phyloP scores from a whole-genome alignment of 2,797 vertebrate genomes.

The Gallinago stenura region DNA sequence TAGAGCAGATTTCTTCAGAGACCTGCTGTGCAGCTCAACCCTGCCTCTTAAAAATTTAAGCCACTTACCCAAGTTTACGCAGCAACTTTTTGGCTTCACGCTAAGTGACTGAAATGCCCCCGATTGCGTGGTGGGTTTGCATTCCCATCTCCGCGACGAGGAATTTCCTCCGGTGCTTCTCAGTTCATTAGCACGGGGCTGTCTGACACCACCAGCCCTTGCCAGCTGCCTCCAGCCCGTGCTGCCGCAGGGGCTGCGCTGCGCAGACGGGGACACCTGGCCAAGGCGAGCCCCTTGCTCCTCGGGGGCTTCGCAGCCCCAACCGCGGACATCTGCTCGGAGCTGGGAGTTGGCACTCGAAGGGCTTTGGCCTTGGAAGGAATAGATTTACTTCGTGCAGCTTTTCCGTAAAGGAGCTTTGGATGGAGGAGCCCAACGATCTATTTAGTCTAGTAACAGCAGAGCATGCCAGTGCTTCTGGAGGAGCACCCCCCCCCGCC shows the following conservation, averaged over 20 bases:
- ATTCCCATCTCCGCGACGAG: background rate
- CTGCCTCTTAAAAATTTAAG: background rate
- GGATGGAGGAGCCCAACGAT: conserved; percentile 2
- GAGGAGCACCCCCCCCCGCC: background rate
- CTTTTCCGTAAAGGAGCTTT: background rate
- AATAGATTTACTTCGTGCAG: conserved; percentile 2
- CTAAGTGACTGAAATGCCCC: background rate
- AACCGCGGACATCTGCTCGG: conserved; percentile 16
- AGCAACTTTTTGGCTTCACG: background rate
- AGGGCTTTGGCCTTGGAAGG: conserved; percentile 4
- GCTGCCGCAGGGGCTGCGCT: background rate
- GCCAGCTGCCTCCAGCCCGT: conserved; percentile 36
- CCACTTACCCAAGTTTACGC: background rate
- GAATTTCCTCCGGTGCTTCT: conserved; percentile 56
- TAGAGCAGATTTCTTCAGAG: background rate
- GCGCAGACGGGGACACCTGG: conserved; percentile 56
- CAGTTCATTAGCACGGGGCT: background rate
- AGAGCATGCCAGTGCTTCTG: conserved; percentile 5
- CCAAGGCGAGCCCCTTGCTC: background rate
- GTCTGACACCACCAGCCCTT: conserved; percentile 30
- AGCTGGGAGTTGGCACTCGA: conserved; percentile 8
- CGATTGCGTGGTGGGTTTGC: background rate
- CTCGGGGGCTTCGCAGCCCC: background rate
- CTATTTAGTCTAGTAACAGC: conserved; percentile 40
- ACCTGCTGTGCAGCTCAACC: background rate